Percentiles rank a stretch among this genome's conserved stretches.
Conservation (phyloP, 1,140 invertebrate genomes). For the Episyrphus balteatus region DNA sequence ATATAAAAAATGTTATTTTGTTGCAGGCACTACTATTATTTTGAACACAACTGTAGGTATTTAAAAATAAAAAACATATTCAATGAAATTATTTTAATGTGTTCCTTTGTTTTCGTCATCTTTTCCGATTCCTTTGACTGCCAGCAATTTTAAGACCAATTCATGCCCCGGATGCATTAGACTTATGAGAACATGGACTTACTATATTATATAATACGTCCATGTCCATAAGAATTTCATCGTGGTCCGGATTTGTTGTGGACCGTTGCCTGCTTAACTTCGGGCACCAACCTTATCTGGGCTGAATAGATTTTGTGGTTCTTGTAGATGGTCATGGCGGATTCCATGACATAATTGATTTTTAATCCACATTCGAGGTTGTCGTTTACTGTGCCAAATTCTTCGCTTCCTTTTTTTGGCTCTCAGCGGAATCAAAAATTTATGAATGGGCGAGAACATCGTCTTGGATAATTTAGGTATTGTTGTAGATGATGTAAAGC, state of each 20-base stretch:
- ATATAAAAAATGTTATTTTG: no score
- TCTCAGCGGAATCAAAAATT: conserved; percentile 86
- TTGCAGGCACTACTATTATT: no score
- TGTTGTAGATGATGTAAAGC: conserved; percentile 87
- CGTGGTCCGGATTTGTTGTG: conserved; percentile 68
- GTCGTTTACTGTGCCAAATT: conserved; percentile 70
- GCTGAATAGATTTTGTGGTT: conserved; percentile 82
- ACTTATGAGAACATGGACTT: conserved; percentile 84
- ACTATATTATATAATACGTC: no score
- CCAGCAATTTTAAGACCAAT: conserved; percentile 74
- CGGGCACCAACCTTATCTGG: conserved; percentile 86
- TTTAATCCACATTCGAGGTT: conserved; percentile 85
- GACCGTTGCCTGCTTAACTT: conserved; percentile 70
- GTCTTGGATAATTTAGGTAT: conserved; percentile 94
- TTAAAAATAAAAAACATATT: no score
- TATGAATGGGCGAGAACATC: conserved; percentile 91
- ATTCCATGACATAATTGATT: conserved; percentile 70
- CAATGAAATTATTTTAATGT: no score
- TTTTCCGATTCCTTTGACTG: conserved; percentile 88
- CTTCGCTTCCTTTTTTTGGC: conserved; percentile 57
- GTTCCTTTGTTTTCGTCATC: no score
- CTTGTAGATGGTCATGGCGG: conserved; percentile 73
- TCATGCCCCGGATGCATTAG: conserved; percentile 93
- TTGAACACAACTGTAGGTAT: no score
- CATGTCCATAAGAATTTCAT: no score